Evolutionary conservation across 1,140 invertebrate species (phyloP), one percentile per base, ranked within the genome.

Genomic region (Drosophila teissieri): DNA sequence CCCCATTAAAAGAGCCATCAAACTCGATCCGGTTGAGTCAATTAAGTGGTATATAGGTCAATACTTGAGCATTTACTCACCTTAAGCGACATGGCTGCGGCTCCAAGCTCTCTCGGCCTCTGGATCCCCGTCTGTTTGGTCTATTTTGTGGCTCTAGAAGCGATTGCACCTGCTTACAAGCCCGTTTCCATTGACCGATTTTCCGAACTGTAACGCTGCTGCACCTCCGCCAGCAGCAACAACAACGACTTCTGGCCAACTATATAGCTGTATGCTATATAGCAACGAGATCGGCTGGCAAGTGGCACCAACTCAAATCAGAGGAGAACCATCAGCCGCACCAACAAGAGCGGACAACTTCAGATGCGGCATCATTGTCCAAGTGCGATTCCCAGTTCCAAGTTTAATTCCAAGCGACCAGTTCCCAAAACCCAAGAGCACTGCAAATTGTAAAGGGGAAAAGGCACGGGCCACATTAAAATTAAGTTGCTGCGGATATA

Each of bases 121-220:
- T n/a, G n/a, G n/a, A n/a, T n/a, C n/a, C n/a, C n/a, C n/a, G 31
- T 8, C 31, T 31, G 31, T 31, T 31, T 31, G 31, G 31, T 37
- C 27, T 31, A 37, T 55, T 55, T 27, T 36, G n/a, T 74, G 39
- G 60, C 57, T 63, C 72, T 74, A 15, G 31, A 55, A 80, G 77
- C 67, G 60, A 52, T 81, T 88, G 84, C 83, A 88, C 84, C 83
- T 88, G 83, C 79, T 83, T 77, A 79, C 58, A 83, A 73, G 83
- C 80, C 80, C 80, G 84, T 88, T 88, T 89, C 83, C 83, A 89
- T 89, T 88, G 83, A 88, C 83, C 83, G 84, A 88, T 88, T 88
- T 86, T 76, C 55, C 58, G 24, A 86, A 79, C 49, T 83, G 75
- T 86, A 88, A 88, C 83, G 55, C 82, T 62, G 80, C 70, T 40